These are phyloP conservation scores for Neocloeon triangulifer DNA, from an alignment of 1,140 invertebrate species.

Conservation along the genomic window DNA sequence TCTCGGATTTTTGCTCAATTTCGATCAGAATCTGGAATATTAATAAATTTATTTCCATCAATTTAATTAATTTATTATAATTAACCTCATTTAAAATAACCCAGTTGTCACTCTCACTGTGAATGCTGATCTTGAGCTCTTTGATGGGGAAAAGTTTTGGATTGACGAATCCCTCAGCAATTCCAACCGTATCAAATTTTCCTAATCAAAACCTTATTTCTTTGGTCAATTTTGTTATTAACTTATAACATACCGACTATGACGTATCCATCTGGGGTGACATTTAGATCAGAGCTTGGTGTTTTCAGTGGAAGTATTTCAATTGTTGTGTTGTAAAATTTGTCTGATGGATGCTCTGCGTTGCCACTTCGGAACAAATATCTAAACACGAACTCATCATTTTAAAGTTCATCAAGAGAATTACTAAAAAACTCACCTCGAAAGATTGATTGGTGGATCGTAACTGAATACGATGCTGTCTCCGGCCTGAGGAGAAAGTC, in stretches of 20 bases:
- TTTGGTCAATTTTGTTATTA: no score
- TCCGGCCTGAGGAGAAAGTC: constrained; percentile 57
- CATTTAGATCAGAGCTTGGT: constrained; percentile 24
- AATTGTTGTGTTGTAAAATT: constrained; percentile 72
- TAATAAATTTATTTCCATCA: not conserved
- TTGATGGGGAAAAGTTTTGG: constrained; percentile 39
- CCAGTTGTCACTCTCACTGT: constrained; percentile 69
- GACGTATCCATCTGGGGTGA: constrained; percentile 44
- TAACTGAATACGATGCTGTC: constrained; percentile 70
- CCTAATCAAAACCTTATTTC: constrained; percentile 22
- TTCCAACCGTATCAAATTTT: constrained; percentile 51
- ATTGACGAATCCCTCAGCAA: constrained; percentile 48
- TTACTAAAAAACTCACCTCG: constrained; percentile 30
- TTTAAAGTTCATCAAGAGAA: not conserved
- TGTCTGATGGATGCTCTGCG: constrained; percentile 72
- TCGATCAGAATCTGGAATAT: no score
- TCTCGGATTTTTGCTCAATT: no score
- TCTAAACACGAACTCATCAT: constrained; percentile 23
- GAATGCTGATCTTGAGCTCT: constrained; percentile 47
- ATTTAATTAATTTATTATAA: not conserved
- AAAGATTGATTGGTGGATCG: constrained; percentile 43
- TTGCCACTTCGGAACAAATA: constrained; percentile 81
- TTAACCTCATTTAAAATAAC: constrained; percentile 72
- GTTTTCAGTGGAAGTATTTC: constrained; percentile 41
- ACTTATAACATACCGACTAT: constrained; percentile 32